These are phyloP conservation scores for Gambusia affinis DNA, from an alignment of 2,113 vertebrate genomes.

Conservation along the genomic window DNA sequence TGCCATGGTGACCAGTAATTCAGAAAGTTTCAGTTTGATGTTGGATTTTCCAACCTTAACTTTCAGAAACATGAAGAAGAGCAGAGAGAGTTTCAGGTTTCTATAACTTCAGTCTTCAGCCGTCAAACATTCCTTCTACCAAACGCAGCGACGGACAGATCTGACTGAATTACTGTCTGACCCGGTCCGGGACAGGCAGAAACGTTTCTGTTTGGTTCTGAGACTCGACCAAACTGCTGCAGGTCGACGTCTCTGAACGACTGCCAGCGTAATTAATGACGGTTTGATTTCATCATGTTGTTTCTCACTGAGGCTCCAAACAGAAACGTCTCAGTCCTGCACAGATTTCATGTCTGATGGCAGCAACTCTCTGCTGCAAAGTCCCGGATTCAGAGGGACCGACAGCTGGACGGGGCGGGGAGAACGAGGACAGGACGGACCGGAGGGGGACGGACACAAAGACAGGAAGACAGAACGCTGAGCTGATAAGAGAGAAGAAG, in stretches of 20 bases:
- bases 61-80: too few relatives aligned
- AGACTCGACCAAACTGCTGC: not conserved
- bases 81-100: not conserved
- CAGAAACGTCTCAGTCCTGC: not conserved
- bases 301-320: constrained; percentile 36
- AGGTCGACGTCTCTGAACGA: not conserved
- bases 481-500: constrained; percentile 12
- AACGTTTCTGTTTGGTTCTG: too few relatives aligned
- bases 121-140: not conserved
- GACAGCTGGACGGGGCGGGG: constrained; percentile 21
- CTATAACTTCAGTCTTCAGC: not conserved
- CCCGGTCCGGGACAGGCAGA: too few relatives aligned
- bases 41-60: not conserved
- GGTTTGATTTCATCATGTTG: constrained; percentile 41
- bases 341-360: not conserved
- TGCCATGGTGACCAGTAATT: not conserved
- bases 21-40: not conserved
- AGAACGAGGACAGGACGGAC: accelerated
- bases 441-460: not conserved
- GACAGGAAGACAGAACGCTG: constrained; percentile 9
- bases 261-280: not conserved
- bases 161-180: not conserved
- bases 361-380: not conserved
- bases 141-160: not conserved
- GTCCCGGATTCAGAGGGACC: not conserved